Percentiles rank a stretch among this genome's conserved stretches.
phyloP scores from a whole-genome alignment of 2,113 vertebrate species.

The Nymphicus hollandicus region DNA sequence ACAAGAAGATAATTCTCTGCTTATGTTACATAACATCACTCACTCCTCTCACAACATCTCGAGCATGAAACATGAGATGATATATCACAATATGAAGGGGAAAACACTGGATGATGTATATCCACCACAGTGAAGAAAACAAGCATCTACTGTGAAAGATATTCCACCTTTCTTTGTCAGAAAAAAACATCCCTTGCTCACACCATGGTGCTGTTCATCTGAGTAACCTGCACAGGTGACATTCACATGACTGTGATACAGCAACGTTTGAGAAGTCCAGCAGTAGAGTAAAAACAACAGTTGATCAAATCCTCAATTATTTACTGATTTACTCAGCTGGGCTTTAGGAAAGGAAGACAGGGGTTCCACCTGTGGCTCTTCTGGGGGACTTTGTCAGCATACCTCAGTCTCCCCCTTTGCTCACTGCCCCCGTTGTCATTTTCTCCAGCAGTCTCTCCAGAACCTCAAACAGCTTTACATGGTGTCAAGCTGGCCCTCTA shows the following conservation, averaged over 20 bases:
- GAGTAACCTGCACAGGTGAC: not conserved
- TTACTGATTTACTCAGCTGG: not conserved
- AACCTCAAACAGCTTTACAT: not conserved
- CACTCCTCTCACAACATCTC: conserved; percentile 33
- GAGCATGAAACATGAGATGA: conserved; percentile 27
- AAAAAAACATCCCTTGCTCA: not conserved
- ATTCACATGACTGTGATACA: fast-evolving
- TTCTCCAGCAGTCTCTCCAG: not conserved
- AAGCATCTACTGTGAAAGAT: not conserved
- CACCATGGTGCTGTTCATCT: not conserved
- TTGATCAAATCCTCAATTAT: not conserved
- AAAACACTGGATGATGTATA: conserved; percentile 38
- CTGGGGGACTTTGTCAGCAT: not conserved
- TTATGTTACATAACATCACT: conserved; percentile 64
- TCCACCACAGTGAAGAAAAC: not conserved
- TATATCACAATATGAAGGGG: conserved; percentile 23
- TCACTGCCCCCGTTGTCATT: not conserved
- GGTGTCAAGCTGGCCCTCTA: not conserved
- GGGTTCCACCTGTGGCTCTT: not conserved
- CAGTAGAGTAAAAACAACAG: not conserved
- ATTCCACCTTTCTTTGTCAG: not conserved
- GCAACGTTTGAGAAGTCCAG: not conserved
- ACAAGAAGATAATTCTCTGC: conserved; percentile 36
- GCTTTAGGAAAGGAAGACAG: not conserved
- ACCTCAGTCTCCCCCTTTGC: not conserved